phyloP scores from a whole-genome alignment of 2,797 vertebrate species.

The Bradypodion pumilum region DNA sequence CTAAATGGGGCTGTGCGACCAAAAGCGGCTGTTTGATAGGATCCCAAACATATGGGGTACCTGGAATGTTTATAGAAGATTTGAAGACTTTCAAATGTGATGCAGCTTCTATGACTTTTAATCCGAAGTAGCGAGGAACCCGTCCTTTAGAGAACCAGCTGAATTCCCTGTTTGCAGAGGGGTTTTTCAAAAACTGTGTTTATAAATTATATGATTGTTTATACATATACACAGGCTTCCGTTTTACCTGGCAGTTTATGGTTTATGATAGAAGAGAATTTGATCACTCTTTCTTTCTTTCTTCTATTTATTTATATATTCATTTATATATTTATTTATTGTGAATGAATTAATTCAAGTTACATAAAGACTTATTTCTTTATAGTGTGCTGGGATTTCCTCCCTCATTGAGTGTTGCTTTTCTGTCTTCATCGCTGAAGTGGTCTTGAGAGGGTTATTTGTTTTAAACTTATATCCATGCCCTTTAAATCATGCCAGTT shows the following conservation, averaged over 20 bases:
- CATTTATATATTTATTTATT: no score
- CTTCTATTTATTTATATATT: no score
- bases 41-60: not conserved
- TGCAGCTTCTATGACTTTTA: not conserved
- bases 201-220: not conserved
- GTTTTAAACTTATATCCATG: no score
- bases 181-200: not conserved
- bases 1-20: conserved; percentile 13
- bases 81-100: not conserved
- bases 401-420: not conserved
- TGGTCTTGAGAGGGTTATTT: no score
- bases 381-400: not conserved
- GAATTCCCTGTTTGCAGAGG: not conserved
- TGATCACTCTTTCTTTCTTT: not conserved
- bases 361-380: not conserved
- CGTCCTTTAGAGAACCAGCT: not conserved
- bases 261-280: not conserved
- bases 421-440: no score
- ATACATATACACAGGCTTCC: not conserved
- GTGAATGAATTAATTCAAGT: conserved; percentile 11
- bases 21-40: not conserved
- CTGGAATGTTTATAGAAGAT: not conserved
- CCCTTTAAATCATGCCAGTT: no score
- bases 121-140: not conserved
- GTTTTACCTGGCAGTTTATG: not conserved